phyloP scores from a whole-genome alignment of 2,888 invertebrate species.

The Clunio marinus region DNA sequence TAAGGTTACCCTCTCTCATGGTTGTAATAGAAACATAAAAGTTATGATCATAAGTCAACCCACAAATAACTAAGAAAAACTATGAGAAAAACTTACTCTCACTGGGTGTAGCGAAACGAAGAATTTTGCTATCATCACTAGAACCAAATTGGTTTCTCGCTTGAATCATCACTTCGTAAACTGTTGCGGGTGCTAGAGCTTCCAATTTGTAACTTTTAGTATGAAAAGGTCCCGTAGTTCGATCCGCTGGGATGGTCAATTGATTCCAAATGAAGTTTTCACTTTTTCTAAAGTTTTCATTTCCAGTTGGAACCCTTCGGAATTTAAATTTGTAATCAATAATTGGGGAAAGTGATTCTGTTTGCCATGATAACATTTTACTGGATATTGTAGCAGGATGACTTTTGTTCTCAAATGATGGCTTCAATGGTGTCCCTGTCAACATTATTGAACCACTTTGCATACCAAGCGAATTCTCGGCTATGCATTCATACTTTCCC shows the following conservation, averaged over 20 bases:
- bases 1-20: too few species aligned
- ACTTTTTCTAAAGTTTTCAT: constrained; percentile 42
- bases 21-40: too few species aligned
- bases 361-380: constrained; percentile 77
- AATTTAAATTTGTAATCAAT: constrained; percentile 62
- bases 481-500: constrained; percentile 74
- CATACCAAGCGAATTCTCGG: constrained; percentile 69
- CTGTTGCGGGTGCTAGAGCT: constrained; percentile 67
- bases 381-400: constrained; percentile 52
- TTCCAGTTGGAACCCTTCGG: constrained; percentile 48
- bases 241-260: constrained; percentile 48
- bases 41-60: too few species aligned
- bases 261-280: constrained; percentile 46
- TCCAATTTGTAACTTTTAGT: constrained; percentile 69
- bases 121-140: constrained; percentile 71
- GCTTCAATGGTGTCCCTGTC: constrained; percentile 56
- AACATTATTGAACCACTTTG: constrained; percentile 67
- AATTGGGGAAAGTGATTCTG: constrained; percentile 75
- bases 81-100: too few species aligned
- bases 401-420: constrained; percentile 49
- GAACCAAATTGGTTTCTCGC: constrained; percentile 81
- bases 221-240: constrained; percentile 62
- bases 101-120: constrained; percentile 72
- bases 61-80: too few species aligned
- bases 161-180: constrained; percentile 73